Conservation (phyloP, 1,140 invertebrate genomes). For the Globodera rostochiensis region DNA sequence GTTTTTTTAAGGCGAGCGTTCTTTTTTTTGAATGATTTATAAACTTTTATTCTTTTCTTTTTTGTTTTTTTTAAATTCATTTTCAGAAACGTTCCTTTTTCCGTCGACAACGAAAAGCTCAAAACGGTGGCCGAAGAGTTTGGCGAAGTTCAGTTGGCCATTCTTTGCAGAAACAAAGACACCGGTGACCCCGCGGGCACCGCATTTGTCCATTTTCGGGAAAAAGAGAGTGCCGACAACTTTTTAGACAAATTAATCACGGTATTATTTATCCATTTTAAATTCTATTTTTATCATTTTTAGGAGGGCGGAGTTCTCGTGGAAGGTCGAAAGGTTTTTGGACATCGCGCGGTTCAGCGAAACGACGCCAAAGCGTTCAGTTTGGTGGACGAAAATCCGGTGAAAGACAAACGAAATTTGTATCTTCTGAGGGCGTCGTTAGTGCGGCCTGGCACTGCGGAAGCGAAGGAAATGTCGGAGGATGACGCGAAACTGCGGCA, state of each 20-base stretch:
- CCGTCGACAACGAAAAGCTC: slow-evolving; percentile 40
- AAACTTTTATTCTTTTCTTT: too few relatives aligned
- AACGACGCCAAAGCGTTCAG: slow-evolving; percentile 44
- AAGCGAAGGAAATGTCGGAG: slow-evolving; percentile 55
- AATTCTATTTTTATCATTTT: slow-evolving; percentile 23
- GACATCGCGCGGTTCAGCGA: slow-evolving; percentile 49
- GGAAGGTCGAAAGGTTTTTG: slow-evolving; percentile 45
- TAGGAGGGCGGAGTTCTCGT: slow-evolving; percentile 42
- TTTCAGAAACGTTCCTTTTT: slow-evolving; percentile 53
- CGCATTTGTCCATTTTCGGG: slow-evolving; percentile 54
- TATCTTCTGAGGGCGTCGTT: slow-evolving; percentile 50
- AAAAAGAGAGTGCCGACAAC: slow-evolving; percentile 47
- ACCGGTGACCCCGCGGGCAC: slow-evolving; percentile 57
- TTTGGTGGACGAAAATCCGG: slow-evolving; percentile 35
- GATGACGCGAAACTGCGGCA: slow-evolving; percentile 48
- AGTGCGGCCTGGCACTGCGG: slow-evolving; percentile 50
- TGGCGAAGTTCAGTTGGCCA: slow-evolving; percentile 53
- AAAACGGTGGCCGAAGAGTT: slow-evolving; percentile 49
- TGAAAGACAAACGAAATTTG: slow-evolving; percentile 57
- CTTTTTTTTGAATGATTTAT: too few relatives aligned
- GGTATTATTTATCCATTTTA: slow-evolving; percentile 20
- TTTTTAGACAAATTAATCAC: slow-evolving; percentile 44
- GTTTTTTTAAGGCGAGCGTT: slow-evolving; percentile 44
- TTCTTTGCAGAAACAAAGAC: slow-evolving; percentile 50
- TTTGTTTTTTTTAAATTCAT: not conserved